Percentiles rank a stretch among this genome's conserved stretches.
phyloP scores from a whole-genome alignment of 2,888 invertebrate genomes.

The Acleris holmiana region DNA sequence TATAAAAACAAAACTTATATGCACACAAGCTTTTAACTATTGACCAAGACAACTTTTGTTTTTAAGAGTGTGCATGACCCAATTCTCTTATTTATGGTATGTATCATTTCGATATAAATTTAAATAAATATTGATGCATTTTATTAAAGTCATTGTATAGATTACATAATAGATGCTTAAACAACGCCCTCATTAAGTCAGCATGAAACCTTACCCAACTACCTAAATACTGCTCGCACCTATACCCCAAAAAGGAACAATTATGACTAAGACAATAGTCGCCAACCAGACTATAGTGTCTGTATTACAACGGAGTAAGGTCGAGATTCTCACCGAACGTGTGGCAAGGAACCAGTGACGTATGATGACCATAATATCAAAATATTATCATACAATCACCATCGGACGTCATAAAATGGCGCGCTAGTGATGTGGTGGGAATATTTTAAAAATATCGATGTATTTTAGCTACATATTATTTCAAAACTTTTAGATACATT shows the following conservation, averaged over 20 bases:
- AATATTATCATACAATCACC: conserved; percentile 81
- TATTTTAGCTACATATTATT: not conserved
- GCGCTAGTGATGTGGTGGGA: conserved; percentile 41
- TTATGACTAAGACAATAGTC: conserved; percentile 26
- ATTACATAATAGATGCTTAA: no score
- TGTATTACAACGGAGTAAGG: conserved; percentile 42
- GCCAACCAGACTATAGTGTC: conserved; percentile 13
- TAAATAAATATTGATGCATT: no score
- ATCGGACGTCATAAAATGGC: conserved; percentile 56
- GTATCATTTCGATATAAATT: no score
- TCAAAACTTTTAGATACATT: no score
- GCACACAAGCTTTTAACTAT: no score
- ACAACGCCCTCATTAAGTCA: not conserved
- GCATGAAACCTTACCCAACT: conserved; percentile 4
- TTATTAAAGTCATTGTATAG: no score
- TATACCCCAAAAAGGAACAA: conserved; percentile 16
- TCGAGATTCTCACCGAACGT: conserved; percentile 29
- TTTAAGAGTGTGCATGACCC: no score
- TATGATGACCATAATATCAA: conserved; percentile 67
- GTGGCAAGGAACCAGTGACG: conserved; percentile 57
- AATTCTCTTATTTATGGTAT: no score
- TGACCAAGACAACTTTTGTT: no score
- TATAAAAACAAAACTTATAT: no score
- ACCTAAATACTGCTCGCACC: conserved; percentile 4
- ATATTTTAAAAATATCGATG: not conserved